A percentile compares a stretch with the other conserved stretches of the same genome.
Evolutionary conservation across 2,797 vertebrate species (phyloP).

Genomic region (Fistularia tabacaria): DNA sequence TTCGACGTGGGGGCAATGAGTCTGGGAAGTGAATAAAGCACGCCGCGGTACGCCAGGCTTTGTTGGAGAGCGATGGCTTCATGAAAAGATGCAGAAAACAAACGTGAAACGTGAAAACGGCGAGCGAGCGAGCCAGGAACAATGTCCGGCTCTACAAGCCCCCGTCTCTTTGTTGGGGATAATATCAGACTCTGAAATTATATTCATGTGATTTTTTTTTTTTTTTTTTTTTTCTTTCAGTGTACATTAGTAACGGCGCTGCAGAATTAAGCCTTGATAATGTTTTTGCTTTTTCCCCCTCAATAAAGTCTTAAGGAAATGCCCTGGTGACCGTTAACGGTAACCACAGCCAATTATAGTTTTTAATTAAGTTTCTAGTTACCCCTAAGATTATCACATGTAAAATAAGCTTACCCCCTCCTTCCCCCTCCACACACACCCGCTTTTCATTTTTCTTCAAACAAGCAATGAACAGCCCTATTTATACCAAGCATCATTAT

Average conservation of each 20-base stretch:
- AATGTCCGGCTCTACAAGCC: constrained; percentile 15
- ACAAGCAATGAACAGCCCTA: constrained; percentile 77
- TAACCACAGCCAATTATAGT: constrained; percentile 81
- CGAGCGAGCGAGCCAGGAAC: constrained; percentile 1
- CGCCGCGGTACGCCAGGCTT: no score
- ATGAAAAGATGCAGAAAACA: no score
- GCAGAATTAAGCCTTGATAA: constrained; percentile 62
- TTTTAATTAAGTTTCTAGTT: constrained; percentile 86
- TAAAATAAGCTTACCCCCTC: constrained; percentile 75
- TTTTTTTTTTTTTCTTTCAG: constrained; percentile 9
- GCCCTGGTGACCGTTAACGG: constrained; percentile 75
- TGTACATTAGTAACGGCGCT: constrained; percentile 39
- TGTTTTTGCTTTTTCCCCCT: constrained; percentile 65
- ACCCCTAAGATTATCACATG: constrained; percentile 80
- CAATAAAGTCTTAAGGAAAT: constrained; percentile 68
- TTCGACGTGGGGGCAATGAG: no score
- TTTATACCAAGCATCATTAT: constrained; percentile 82
- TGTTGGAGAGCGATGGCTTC: no score
- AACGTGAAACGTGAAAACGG: background rate
- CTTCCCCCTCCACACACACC: constrained; percentile 22
- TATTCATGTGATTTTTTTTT: constrained; percentile 26
- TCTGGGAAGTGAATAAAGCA: no score
- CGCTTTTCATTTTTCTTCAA: constrained; percentile 70
- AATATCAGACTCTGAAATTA: constrained; percentile 38
- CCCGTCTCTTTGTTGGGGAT: constrained; percentile 24